A percentile compares a stretch with the other conserved stretches of the same genome.
Conservation (phyloP, 2,888 invertebrate species). For the Dryobota labecula region DNA sequence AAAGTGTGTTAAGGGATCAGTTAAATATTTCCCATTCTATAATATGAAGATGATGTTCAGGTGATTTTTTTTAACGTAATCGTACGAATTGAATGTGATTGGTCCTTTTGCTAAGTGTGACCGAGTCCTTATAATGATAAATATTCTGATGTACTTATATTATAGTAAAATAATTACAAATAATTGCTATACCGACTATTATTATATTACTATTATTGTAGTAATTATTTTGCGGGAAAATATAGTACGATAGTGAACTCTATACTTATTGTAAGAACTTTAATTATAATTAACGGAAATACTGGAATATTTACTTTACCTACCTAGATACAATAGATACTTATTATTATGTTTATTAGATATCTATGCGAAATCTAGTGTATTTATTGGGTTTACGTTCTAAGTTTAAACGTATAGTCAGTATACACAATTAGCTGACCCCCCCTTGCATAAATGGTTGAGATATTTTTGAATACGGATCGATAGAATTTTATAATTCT, state of each 20-base stretch:
- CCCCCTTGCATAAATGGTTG: too few relatives aligned
- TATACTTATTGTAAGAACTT: neutral
- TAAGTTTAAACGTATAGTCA: neutral
- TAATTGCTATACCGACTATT: slow-evolving; percentile 31
- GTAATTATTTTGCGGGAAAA: slow-evolving; percentile 35
- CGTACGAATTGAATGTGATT: neutral
- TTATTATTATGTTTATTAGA: neutral
- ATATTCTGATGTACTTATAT: slow-evolving; percentile 23
- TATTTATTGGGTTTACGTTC: neutral
- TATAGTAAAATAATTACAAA: slow-evolving; percentile 4
- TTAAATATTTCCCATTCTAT: neutral
- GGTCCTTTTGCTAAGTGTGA: neutral
- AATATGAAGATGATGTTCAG: too few relatives aligned
- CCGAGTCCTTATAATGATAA: slow-evolving; percentile 13
- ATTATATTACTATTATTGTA: slow-evolving; percentile 2
- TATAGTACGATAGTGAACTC: neutral
- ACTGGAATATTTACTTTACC: neutral
- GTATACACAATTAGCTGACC: too few relatives aligned
- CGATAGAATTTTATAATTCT: too few relatives aligned
- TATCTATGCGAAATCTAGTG: neutral
- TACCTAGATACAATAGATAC: neutral
- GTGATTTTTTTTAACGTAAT: neutral
- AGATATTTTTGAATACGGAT: too few relatives aligned
- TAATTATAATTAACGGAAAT: too few relatives aligned
- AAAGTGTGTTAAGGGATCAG: neutral